Evolutionary conservation across 2,113 vertebrate genomes (phyloP), one percentile per base, ranked within the genome.

Genomic region (Maylandia zebra): DNA sequence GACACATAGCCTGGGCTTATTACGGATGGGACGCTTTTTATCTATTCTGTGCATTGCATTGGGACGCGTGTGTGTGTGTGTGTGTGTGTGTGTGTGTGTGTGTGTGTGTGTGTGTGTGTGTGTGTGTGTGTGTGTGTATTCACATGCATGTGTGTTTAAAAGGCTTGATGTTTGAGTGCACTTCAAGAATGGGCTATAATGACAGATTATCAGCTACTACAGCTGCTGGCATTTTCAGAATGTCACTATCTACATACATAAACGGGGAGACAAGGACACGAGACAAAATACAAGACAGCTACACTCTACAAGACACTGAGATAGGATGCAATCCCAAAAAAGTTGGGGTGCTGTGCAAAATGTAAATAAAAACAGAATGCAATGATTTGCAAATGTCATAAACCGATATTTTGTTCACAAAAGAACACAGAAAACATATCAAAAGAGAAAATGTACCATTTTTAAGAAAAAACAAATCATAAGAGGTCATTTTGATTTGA

Each of bases 171-270:
- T 92, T 87, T 85, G 82, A 90, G 85, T 89, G 88, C 81, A 80
- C 83, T 89, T 89, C 81, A 90, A 84, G 57, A 92, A 83, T 85
- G 69, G 66, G 66, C 82, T 90, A 69, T 92, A 93, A 92, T 87
- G 89, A 94, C 86, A 85, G 85, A 93, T 94, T 89, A 94, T 92
- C 83, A 91, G 88, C 90, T 69, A 84, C 83, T 89, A 86, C 90
- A 93, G 89, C 91, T 92, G 90, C 87, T 93, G 90, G 86, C 86
- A 93, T 93, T 92, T 93, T 79, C 87, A 89, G 83, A 93, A 91
- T 92, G 88, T 93, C 89, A 91, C 90, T 85, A 87, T 92, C 88
- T 90, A 79, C 82, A 92, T 89, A 87, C 71, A 89, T 79, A 83
- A 87, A 84, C 27, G 10, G 27, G 84, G 83, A 86, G 57, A 88